These are phyloP conservation scores for Serranus cabrilla DNA, from an alignment of 2,797 vertebrate species.

Conservation along the genomic window DNA sequence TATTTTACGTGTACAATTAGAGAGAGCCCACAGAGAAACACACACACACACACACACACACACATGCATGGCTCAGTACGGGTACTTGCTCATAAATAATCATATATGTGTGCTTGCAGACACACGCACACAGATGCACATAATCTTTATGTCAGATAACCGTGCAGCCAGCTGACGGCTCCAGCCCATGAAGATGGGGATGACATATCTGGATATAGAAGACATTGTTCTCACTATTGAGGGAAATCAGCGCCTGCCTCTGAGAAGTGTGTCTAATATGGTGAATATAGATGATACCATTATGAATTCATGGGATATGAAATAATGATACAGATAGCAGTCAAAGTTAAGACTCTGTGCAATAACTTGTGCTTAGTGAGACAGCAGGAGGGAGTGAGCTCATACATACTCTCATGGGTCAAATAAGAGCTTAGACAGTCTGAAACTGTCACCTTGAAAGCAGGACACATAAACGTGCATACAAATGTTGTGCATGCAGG, in stretches of 20 bases:
- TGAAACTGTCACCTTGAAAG: constrained; percentile 60
- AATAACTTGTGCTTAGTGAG: constrained; percentile 52
- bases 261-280: constrained; percentile 74
- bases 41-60: constrained; percentile 13
- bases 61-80: constrained; percentile 19
- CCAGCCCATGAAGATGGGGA: constrained; percentile 54
- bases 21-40: constrained; percentile 39
- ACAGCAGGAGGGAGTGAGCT: constrained; percentile 40
- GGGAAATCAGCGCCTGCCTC: constrained; percentile 49
- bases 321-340: constrained; percentile 75
- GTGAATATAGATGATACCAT: constrained; percentile 73
- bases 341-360: constrained; percentile 60
- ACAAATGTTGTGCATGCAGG: constrained; percentile 29
- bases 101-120: constrained; percentile 25
- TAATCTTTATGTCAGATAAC: constrained; percentile 58
- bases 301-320: constrained; percentile 72
- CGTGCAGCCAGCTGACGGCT: constrained; percentile 46
- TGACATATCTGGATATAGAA: constrained; percentile 66
- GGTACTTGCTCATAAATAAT: constrained; percentile 38
- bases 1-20: constrained; percentile 47
- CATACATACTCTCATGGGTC: constrained; percentile 43
- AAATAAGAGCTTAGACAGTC: constrained; percentile 56
- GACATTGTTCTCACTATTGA: constrained; percentile 59
- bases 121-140: constrained; percentile 33
- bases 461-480: constrained; percentile 31